These are phyloP conservation scores for Drosophila novamexicana DNA, from an alignment of 1,140 invertebrate species.

Conservation along the genomic window DNA sequence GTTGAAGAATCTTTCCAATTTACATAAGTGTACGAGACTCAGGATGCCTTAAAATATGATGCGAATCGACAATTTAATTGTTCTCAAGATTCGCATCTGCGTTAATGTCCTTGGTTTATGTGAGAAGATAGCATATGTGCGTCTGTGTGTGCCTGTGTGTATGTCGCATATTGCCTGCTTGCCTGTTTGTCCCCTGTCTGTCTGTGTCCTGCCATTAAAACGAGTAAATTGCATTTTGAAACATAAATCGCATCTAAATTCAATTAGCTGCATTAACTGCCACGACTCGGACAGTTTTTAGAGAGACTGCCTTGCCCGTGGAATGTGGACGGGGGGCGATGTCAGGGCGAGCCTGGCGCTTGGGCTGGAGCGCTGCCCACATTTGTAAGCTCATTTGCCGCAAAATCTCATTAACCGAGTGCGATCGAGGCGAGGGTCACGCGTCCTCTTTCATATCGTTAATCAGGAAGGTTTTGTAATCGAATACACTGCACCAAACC, in stretches of 20 bases:
- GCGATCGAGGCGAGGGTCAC: neutral
- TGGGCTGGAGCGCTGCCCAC: constrained; percentile 11
- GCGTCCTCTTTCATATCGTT: constrained; percentile 34
- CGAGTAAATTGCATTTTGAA: constrained; percentile 43
- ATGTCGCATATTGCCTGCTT: neutral
- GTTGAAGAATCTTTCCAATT: no score
- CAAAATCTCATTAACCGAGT: constrained; percentile 47
- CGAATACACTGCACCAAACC: constrained; percentile 30
- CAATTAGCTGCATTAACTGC: constrained; percentile 47
- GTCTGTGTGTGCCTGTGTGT: neutral
- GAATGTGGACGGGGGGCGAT: neutral
- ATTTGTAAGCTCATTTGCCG: constrained; percentile 48
- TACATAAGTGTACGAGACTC: no score
- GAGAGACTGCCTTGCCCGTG: neutral
- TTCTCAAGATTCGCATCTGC: constrained; percentile 10
- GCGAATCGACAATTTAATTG: constrained; percentile 16
- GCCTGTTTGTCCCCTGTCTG: neutral
- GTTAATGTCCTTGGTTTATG: neutral
- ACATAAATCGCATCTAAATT: constrained; percentile 54
- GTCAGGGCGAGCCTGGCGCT: no score
- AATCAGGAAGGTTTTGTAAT: constrained; percentile 49
- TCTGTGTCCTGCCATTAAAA: constrained; percentile 24
- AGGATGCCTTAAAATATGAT: constrained; percentile 15
- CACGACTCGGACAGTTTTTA: constrained; percentile 1
- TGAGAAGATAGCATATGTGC: neutral